Base-by-base conservation (phyloP, 2,797 vertebrate species). In the Falco biarmicus region DNA sequence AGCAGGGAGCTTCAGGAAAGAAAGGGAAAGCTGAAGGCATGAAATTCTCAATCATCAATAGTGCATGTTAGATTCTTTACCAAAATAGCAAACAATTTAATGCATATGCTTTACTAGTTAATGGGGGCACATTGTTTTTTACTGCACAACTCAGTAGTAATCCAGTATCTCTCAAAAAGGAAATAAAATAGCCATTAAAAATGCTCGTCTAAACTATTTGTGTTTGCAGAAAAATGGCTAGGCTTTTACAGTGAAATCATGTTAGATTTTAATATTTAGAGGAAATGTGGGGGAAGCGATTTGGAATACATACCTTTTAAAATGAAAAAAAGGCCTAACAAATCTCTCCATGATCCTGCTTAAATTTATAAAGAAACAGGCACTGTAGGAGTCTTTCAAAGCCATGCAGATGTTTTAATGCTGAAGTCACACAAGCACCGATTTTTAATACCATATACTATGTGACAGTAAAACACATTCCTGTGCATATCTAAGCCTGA, bases 381-480 rank as follows among this genome's bases (percentile, higher is more conserved):
- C 60, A 48, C 61, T 3, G 10, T 21, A 70, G 84, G 84, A 82
- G 57, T 53, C 84, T 45, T 37, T 57, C 25, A 45, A 74, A 88
- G 47, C 80, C 12, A 14, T 9, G 43, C 18, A 61, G 48, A 25
- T 4, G 2, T 75, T 92, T 79, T 61, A 66, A 9, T 45, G 76
- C 61, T 70, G 66, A 66, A 88, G 53, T 53, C 87, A 39, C 6
- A 5, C 39, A 31, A 77, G 50, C 50, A 65, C 43, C 20, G 15
- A 1, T 28, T 34, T 88, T 34, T 39, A 21, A 5, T 87, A 13
- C 56, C 37, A 1, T 28, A 1, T 51, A 11, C 8, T 41, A 0
- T 14, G 2, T 28, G 63, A 39, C 15, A 59, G 37, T 47, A 50
- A 87, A 78, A 17, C 32, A 3, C 32, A 16, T 21, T 74, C 60